phyloP scores from a whole-genome alignment of 2,888 invertebrate genomes.

The Drosophila meridionalis region DNA sequence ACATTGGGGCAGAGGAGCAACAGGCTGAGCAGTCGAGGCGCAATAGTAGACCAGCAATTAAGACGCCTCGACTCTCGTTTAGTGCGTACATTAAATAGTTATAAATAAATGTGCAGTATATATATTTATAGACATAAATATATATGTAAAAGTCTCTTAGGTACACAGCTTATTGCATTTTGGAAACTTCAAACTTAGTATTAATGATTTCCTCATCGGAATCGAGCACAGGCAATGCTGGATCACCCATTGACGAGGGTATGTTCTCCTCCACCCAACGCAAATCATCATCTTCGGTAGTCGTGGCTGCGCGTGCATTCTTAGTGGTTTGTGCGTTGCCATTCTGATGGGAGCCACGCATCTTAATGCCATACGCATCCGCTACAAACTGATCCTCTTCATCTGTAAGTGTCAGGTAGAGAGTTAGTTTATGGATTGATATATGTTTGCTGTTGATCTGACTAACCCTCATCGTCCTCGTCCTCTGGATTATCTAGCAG shows the following conservation, averaged over 20 bases:
- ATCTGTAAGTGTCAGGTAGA: slow-evolving; percentile 83
- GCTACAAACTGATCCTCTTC: slow-evolving; percentile 94
- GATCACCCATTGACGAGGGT: slow-evolving; percentile 90
- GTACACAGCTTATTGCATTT: slow-evolving; percentile 89
- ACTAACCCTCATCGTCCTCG: slow-evolving; percentile 88
- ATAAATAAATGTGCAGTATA: slow-evolving; percentile 51
- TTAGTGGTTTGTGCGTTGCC: slow-evolving; percentile 84
- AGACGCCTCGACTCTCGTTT: slow-evolving; percentile 32
- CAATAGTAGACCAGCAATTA: slow-evolving; percentile 47
- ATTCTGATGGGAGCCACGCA: slow-evolving; percentile 87
- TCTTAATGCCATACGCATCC: slow-evolving; percentile 94
- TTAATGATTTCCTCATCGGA: slow-evolving; percentile 93
- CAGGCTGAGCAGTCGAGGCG: slow-evolving; percentile 18
- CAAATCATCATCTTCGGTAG: slow-evolving; percentile 90
- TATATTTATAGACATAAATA: background rate
- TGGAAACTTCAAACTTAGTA: slow-evolving; percentile 94
- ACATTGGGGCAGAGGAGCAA: slow-evolving; percentile 15
- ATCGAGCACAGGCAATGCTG: slow-evolving; percentile 89
- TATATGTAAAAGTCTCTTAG: slow-evolving; percentile 55
- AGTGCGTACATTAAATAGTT: slow-evolving; percentile 38
- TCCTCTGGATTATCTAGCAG: slow-evolving; percentile 93
- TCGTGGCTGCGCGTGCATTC: slow-evolving; percentile 80
- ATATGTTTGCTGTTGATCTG: background rate
- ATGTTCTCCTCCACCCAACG: slow-evolving; percentile 98
- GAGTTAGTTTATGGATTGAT: background rate